These are phyloP conservation scores for Cliona cf. orientalis DNA, from an alignment of 37 sponge, comb jelly and placozoan species.

Conservation along the genomic window DNA sequence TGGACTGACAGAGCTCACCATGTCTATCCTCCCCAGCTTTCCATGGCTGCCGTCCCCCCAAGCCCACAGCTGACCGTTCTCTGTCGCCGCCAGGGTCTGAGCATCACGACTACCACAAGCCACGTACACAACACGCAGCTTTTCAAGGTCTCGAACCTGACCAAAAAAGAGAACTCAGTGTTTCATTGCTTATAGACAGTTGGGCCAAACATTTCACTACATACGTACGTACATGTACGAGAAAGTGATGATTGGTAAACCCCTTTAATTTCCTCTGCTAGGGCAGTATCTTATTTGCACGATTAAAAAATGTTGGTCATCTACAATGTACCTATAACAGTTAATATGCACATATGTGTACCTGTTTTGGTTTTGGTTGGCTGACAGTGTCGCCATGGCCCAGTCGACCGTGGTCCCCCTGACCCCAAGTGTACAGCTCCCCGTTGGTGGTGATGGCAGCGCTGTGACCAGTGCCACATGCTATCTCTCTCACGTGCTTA, in stretches of 20 bases:
- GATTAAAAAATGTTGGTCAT: neutral
- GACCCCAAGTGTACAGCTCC: slow-evolving; percentile 96
- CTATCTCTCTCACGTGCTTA: slow-evolving; percentile 86
- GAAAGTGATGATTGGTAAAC: neutral
- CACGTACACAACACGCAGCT: slow-evolving; percentile 60
- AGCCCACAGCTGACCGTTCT: slow-evolving; percentile 77
- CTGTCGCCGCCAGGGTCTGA: slow-evolving; percentile 91
- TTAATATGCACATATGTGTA: no score
- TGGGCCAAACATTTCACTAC: neutral
- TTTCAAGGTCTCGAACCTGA: slow-evolving; percentile 83
- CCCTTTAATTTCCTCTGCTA: no score
- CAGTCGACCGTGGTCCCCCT: slow-evolving; percentile 84
- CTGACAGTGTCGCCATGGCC: slow-evolving; percentile 85
- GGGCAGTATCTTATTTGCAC: no score
- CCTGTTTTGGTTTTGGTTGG: slow-evolving; percentile 90
- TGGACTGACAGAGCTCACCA: slow-evolving; percentile 18
- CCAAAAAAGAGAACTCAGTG: neutral
- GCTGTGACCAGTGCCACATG: slow-evolving; percentile 92
- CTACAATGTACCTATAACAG: neutral
- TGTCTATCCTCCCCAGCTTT: slow-evolving; percentile 73
- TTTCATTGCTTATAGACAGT: no score
- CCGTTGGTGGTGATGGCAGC: slow-evolving; percentile 89
- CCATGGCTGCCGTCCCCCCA: slow-evolving; percentile 95
- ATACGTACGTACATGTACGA: neutral
- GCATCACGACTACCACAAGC: slow-evolving; percentile 91